Conservation (phyloP, 2,113 vertebrate genomes). For the Sinocyclocheilus grahami region DNA sequence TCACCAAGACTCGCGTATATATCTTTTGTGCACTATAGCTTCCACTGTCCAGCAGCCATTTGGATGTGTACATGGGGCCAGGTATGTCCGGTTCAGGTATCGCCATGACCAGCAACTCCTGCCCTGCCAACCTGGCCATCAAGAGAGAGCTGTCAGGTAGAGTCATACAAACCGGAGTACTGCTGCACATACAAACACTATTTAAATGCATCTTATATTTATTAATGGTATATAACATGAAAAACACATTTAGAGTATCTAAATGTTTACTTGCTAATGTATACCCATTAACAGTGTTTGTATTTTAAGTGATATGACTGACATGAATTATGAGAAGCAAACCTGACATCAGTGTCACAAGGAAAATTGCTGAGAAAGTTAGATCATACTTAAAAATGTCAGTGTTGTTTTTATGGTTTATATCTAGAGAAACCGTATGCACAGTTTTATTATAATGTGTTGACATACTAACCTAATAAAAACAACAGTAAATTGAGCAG, state of each 20-base stretch:
- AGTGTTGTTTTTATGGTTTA: background rate
- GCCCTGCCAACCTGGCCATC: slow-evolving; percentile 91
- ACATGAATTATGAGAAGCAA: background rate
- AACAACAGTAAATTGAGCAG: background rate
- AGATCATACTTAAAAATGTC: background rate
- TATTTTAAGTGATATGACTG: background rate
- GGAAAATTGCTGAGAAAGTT: background rate
- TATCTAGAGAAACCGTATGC: no score
- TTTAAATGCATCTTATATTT: background rate
- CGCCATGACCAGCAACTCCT: slow-evolving; percentile 95
- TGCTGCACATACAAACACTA: background rate
- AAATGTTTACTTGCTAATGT: background rate
- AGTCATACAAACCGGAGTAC: background rate
- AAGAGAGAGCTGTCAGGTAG: slow-evolving; percentile 92
- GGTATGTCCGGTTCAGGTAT: slow-evolving; percentile 87
- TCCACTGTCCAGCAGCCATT: slow-evolving; percentile 93
- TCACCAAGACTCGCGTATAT: background rate
- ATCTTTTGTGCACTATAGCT: slow-evolving; percentile 76
- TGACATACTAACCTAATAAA: background rate
- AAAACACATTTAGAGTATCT: background rate
- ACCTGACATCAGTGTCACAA: background rate
- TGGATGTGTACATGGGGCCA: slow-evolving; percentile 90
- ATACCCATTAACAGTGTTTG: background rate
- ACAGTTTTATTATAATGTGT: background rate
- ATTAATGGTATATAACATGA: background rate